Base-by-base conservation (phyloP, 1,140 invertebrate genomes). In the Drosophila elegans region DNA sequence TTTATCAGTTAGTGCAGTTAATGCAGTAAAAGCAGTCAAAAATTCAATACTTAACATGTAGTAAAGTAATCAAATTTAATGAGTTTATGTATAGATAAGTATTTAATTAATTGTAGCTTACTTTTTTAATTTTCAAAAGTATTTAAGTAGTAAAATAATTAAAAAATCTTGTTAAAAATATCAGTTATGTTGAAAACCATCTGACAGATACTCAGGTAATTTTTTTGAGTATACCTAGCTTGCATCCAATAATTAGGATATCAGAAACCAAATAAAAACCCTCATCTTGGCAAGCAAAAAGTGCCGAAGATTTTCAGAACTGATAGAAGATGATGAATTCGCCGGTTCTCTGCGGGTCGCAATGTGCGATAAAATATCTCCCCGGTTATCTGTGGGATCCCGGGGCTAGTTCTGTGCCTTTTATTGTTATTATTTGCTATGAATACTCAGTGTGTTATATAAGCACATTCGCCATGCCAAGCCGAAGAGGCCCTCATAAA, bases 381-480 rank as follows among this genome's bases (percentile, higher is more conserved):
- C 38, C 9, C 16, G 6, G 34, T 32, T 66, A 71, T 71, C 51
- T 39, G 52, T 56, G 67, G 34, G 64, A 71, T 32, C 29, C 13
- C 34, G 2, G n/a, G 21, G 64, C 67, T 71, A 56, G 51, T 71
- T 54, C 48, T 41, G 29, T 67, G 16, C 32, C 46, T 32, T 55
- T 48, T 69, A 57, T 80, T 49, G 38, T 69, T 61, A 61, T 62
- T 75, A 71, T 80, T 71, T 66, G 64, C 71, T 80, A 80, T 59
- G 57, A 55, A 79, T 80, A 74, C 75, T 55, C 48, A 68, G 54
- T 61, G 54, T 61, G 69, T 84, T 80, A 77, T 85, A 85, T 84
- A 80, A 84, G 81, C 68, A 69, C 68, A 69, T 48, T 48, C 42
- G 68, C 56, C 13, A 52, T 27, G 42, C 36, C 63, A 46, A 42